Evolutionary conservation across 2,888 invertebrate species (phyloP).

Genomic region (Timandra comae): DNA sequence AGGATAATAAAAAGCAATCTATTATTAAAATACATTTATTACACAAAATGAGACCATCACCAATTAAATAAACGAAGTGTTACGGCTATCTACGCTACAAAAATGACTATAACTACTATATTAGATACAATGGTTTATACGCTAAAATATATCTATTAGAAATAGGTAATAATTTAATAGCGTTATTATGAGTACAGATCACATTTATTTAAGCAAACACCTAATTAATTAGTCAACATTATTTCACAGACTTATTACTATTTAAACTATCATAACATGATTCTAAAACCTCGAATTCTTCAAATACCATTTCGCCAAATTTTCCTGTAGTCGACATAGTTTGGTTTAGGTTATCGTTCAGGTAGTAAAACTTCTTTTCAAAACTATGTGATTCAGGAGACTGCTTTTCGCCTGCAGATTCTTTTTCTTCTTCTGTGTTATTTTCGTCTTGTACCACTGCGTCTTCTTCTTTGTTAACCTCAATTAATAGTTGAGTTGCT

Average conservation of each 20-base stretch:
- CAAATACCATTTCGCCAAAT: conserved; percentile 90
- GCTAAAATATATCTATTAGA: conserved; percentile 38
- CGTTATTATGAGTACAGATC: conserved; percentile 67
- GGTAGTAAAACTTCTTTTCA: conserved; percentile 78
- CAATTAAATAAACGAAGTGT: conserved; percentile 45
- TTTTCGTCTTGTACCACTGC: conserved; percentile 31
- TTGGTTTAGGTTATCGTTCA: conserved; percentile 76
- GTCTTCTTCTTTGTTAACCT: conserved; percentile 27
- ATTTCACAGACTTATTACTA: conserved; percentile 70
- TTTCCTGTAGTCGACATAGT: conserved; percentile 77
- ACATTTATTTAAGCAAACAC: conserved; percentile 57
- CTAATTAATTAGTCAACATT: conserved; percentile 39
- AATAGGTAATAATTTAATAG: conserved; percentile 67
- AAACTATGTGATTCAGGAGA: conserved; percentile 48
- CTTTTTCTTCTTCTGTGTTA: conserved; percentile 28
- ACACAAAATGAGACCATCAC: conserved; percentile 67
- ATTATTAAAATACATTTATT: conserved; percentile 52
- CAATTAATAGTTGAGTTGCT: conserved; percentile 20
- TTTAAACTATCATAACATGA: conserved; percentile 77
- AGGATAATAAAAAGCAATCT: conserved; percentile 28
- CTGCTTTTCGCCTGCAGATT: conserved; percentile 25
- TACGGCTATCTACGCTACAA: conserved; percentile 32
- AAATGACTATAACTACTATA: conserved; percentile 16
- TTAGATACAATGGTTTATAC: conserved; percentile 42
- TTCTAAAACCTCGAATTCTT: conserved; percentile 85